These are phyloP conservation scores for Ageneiosus marmoratus DNA, from an alignment of 2,113 vertebrate genomes.

Conservation along the genomic window DNA sequence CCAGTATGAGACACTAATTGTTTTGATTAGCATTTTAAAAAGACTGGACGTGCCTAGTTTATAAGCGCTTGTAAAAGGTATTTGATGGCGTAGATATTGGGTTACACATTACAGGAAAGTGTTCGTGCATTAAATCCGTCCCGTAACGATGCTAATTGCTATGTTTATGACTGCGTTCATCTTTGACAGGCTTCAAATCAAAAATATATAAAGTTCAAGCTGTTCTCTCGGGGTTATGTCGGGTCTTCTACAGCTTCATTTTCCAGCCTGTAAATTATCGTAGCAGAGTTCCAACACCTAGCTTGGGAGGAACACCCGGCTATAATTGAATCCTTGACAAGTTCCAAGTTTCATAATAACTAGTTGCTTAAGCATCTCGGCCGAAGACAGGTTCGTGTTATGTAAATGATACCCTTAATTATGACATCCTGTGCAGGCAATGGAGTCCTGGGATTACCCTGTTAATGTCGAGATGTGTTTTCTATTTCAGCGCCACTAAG, in stretches of 20 bases:
- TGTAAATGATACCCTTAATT: constrained; percentile 48
- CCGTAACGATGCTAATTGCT: not conserved
- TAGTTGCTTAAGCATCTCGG: constrained; percentile 39
- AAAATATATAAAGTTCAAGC: constrained; percentile 35
- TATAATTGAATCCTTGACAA: constrained; percentile 27
- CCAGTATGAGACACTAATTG: not conserved
- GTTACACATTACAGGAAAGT: not conserved
- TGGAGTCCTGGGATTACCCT: constrained; percentile 39
- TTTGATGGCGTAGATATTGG: not conserved
- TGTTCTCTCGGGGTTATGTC: not conserved
- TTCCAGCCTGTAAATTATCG: constrained; percentile 27
- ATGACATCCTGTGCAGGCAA: constrained; percentile 41
- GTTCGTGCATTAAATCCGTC: not conserved
- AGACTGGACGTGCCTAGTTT: not conserved
- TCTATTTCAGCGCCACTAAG: not conserved
- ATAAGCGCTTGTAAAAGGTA: not conserved
- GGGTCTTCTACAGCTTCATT: constrained; percentile 34
- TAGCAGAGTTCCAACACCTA: constrained; percentile 11
- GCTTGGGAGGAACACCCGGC: constrained; percentile 15
- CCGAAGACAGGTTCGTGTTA: constrained; percentile 34
- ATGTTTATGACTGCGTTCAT: constrained; percentile 11
- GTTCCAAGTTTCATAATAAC: constrained; percentile 39
- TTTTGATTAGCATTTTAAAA: not conserved
- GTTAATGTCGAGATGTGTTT: constrained; percentile 27
- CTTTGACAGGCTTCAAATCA: constrained; percentile 1